phyloP scores from a whole-genome alignment of 2,113 vertebrate species.

The Toxostoma redivivum region DNA sequence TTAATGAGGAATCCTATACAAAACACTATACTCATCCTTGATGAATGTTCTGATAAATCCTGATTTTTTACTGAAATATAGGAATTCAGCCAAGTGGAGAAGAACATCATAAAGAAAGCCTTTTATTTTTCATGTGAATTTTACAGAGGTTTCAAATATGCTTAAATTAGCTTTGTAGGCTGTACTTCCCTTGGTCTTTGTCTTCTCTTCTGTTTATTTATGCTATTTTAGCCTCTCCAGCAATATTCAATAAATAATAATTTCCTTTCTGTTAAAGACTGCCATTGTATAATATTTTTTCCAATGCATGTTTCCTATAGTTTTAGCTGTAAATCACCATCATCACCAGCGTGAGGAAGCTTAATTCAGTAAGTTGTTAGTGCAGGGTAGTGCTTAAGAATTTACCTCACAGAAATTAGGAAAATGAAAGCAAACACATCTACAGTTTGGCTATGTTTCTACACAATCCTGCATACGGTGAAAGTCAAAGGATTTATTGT shows the following conservation, averaged over 20 bases:
- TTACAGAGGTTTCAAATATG: not conserved
- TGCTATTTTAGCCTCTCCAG: not conserved
- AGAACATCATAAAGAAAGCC: not conserved
- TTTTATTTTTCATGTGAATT: not conserved
- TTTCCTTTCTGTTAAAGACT: conserved; percentile 13
- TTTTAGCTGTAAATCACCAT: not conserved
- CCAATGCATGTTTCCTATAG: not conserved
- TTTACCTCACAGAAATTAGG: not conserved
- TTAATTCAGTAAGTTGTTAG: not conserved
- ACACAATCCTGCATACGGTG: not conserved
- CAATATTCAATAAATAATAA: not conserved
- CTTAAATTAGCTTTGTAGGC: not conserved
- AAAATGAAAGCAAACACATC: not conserved
- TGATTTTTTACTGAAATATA: not conserved
- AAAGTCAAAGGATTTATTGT: not conserved
- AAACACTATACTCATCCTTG: not conserved
- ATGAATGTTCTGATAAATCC: not conserved
- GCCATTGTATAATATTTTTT: not conserved
- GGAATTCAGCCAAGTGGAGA: not conserved
- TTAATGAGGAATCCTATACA: not conserved
- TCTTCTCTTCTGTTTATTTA: conserved; percentile 32
- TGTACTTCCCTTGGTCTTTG: not conserved
- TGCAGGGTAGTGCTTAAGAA: not conserved
- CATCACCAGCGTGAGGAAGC: not conserved
- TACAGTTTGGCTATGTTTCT: not conserved